phyloP scores from a whole-genome alignment of 1,140 invertebrate genomes.

The Caenorhabditis latens region DNA sequence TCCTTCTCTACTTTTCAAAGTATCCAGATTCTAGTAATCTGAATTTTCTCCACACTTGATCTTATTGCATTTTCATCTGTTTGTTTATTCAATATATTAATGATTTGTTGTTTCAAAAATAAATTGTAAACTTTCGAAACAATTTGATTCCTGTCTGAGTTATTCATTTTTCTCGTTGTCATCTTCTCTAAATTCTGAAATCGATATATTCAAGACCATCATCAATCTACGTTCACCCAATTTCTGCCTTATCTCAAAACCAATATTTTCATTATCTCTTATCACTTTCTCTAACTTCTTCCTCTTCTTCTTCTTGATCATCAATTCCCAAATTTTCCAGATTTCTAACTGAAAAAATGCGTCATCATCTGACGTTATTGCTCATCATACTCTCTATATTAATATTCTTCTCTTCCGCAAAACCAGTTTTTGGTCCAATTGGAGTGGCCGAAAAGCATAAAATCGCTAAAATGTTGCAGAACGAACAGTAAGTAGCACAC shows the following conservation, averaged over 20 bases:
- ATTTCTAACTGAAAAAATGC: not conserved
- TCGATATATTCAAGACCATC: not conserved
- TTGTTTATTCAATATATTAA: not conserved
- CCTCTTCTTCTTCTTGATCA: not conserved
- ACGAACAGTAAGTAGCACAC: constrained; percentile 36
- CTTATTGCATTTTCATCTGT: not conserved
- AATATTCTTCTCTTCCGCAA: constrained; percentile 10
- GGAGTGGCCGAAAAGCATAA: constrained; percentile 35
- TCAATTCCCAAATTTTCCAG: not conserved
- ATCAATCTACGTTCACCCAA: not conserved
- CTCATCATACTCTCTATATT: constrained; percentile 30
- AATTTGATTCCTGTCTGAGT: not conserved
- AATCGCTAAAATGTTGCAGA: constrained; percentile 44
- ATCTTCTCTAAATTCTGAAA: not conserved
- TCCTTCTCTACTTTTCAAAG: too few species aligned
- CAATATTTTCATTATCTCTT: not conserved
- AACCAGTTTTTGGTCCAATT: constrained; percentile 50
- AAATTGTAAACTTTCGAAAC: not conserved
- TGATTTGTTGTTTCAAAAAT: not conserved
- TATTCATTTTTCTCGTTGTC: not conserved
- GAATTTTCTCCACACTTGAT: too few species aligned
- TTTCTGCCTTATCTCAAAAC: not conserved
- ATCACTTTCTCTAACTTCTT: not conserved
- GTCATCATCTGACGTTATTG: constrained; percentile 24
- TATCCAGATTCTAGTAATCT: too few species aligned